A percentile compares a stretch with the other conserved stretches of the same genome.
phyloP scores from a whole-genome alignment of 2,888 invertebrate genomes.

The Odiellus spinosus region DNA sequence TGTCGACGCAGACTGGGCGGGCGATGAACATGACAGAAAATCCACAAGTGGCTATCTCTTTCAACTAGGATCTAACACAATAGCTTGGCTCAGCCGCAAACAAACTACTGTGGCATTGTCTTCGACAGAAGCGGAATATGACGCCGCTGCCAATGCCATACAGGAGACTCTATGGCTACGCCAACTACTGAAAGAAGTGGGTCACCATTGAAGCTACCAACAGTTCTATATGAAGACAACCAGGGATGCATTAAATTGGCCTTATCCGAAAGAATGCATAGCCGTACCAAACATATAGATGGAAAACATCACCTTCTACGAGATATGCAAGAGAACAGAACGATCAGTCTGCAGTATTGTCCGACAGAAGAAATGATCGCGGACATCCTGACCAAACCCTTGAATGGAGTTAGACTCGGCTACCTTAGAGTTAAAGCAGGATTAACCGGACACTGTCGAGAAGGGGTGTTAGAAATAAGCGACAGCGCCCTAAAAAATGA shows the following conservation, averaged over 20 bases:
- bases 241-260: background rate
- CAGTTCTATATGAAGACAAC: background rate
- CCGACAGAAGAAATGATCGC: slow-evolving; percentile 1
- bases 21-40: slow-evolving; percentile 8
- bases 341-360: slow-evolving; percentile 1
- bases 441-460: too few relatives aligned
- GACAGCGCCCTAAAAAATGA: too few relatives aligned
- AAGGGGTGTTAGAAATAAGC: too few relatives aligned
- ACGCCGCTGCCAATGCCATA: slow-evolving; percentile 12
- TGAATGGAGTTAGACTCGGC: too few relatives aligned
- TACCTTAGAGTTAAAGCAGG: too few relatives aligned
- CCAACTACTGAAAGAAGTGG: slow-evolving; percentile 3
- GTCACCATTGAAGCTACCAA: background rate
- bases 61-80: background rate
- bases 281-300: slow-evolving; percentile 5
- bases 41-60: slow-evolving; percentile 17
- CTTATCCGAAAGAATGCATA: background rate
- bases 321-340: background rate
- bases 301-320: slow-evolving; percentile 1
- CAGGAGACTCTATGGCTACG: slow-evolving; percentile 13
- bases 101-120: slow-evolving; percentile 19
- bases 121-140: slow-evolving; percentile 20
- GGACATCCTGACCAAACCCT: background rate
- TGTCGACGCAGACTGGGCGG: slow-evolving; percentile 16
- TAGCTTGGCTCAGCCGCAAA: slow-evolving; percentile 11